Evolutionary conservation across 2,797 vertebrate species (phyloP), one percentile per base, ranked within the genome.

Genomic region (Pangasius macronema): DNA sequence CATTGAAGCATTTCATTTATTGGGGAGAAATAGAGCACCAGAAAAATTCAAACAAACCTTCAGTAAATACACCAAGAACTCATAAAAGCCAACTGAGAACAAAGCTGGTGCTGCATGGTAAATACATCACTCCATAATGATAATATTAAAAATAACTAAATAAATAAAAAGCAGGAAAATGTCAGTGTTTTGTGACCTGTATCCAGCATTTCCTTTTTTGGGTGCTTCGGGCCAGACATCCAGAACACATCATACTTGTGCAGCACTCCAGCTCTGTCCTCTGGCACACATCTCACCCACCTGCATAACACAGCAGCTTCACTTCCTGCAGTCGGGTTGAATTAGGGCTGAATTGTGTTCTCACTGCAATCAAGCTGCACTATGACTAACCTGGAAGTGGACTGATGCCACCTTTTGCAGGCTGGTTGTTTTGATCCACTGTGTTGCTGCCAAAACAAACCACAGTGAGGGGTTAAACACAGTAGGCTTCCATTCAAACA

Each of bases 291-390:
- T 49, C 81, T 82, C 42, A 67, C 16, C 42, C 80, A 82, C 80
- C 80, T 82, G 80, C 80, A 82, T 82, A 82, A 65, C 80, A 65
- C 81, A 49, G 53, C 80, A 82, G 61, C 61, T 82, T 82, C 8
- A 49, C 81, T 82, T 67, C 81, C 61, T 20, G 81, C 81, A 82
- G 81, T 82, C 42, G 42, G 80, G 7, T 49, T 16, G 61, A 61
- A 82, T 82, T 82, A 63, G 80, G 27, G 59, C 13, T 65, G 59
- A 65, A 82, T 46, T 83, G 81, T 83, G 61, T 83, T 49, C 57
- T 81, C 30, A 16, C 79, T 63, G 79, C 36, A 63, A 46, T 63
- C 57, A 63, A n/a, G 24, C 57, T 83, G n/a, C 82, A 49, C 63
- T 51, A 18, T 68, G 80, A 82, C 80, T 82, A 82, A 63, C 63